Conservation (phyloP, 2,113 vertebrate species). For the Actinemys pallida region DNA sequence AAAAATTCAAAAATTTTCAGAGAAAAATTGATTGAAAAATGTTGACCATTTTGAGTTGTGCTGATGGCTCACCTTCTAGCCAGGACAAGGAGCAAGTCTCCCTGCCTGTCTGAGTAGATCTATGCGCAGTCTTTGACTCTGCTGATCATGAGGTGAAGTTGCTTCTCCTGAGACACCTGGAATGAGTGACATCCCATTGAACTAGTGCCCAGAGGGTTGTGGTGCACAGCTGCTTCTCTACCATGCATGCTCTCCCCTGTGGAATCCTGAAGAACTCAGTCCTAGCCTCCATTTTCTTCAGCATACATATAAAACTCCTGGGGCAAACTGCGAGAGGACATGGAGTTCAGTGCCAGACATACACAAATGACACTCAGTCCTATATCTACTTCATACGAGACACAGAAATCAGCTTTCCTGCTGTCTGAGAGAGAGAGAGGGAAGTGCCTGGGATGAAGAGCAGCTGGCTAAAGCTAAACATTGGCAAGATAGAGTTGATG, state of each 20-base stretch:
- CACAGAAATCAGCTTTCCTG: neutral
- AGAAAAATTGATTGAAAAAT: no score
- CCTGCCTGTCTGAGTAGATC: neutral
- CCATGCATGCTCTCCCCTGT: neutral
- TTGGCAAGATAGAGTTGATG: neutral
- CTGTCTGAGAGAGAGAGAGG: conserved; percentile 6
- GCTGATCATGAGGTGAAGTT: neutral
- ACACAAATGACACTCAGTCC: neutral
- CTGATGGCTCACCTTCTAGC: neutral
- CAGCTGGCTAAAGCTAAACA: neutral
- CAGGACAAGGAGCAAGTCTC: neutral
- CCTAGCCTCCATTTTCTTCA: neutral
- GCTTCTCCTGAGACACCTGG: neutral
- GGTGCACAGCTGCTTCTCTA: no score
- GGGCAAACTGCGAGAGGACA: neutral
- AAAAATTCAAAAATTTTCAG: no score
- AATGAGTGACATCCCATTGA: rapidly evolving
- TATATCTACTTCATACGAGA: neutral
- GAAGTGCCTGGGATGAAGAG: neutral
- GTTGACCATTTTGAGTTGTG: neutral
- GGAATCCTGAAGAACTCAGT: neutral
- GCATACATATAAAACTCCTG: neutral
- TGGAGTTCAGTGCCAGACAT: neutral
- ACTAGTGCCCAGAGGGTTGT: neutral
- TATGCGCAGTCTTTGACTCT: neutral